Evolutionary conservation across 37 sponge, comb jelly and placozoan species (phyloP).

Genomic region (Halichondria panicea): DNA sequence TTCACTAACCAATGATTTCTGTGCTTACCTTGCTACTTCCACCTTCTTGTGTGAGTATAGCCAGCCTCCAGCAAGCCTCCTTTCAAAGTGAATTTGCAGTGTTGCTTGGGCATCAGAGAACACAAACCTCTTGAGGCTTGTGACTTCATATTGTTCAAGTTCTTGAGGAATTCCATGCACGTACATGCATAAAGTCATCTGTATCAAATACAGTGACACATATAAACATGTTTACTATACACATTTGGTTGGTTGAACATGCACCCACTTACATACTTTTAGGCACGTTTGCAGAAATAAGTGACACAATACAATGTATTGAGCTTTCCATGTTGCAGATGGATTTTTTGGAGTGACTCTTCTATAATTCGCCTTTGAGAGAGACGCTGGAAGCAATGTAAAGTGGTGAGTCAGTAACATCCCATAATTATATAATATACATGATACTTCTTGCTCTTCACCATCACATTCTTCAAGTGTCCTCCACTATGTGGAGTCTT

Average conservation of each 20-base stretch:
- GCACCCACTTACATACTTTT: constrained; percentile 1
- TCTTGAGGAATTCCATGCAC: too few species aligned
- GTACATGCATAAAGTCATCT: too few species aligned
- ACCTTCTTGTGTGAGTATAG: too few species aligned
- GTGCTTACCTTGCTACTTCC: too few species aligned
- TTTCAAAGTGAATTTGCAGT: too few species aligned
- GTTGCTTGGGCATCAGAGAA: too few species aligned
- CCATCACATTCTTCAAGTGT: neutral
- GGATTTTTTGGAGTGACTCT: neutral
- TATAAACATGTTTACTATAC: neutral
- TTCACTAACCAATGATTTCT: too few species aligned
- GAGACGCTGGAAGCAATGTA: neutral
- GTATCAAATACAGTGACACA: neutral
- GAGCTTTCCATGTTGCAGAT: neutral
- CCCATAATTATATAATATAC: neutral
- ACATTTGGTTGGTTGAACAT: too few species aligned
- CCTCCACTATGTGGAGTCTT: neutral
- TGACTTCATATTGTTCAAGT: too few species aligned
- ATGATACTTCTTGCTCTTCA: neutral
- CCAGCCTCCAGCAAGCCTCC: too few species aligned
- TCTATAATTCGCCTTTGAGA: neutral
- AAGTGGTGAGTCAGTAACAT: constrained; percentile 7
- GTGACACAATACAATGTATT: constrained; percentile 9
- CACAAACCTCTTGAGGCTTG: too few species aligned
- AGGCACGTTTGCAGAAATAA: constrained; percentile 10